A percentile compares a stretch with the other conserved stretches of the same genome.
These are phyloP conservation scores for Holocentrus rufus DNA, from an alignment of 2,797 vertebrate genomes.

Conservation along the genomic window DNA sequence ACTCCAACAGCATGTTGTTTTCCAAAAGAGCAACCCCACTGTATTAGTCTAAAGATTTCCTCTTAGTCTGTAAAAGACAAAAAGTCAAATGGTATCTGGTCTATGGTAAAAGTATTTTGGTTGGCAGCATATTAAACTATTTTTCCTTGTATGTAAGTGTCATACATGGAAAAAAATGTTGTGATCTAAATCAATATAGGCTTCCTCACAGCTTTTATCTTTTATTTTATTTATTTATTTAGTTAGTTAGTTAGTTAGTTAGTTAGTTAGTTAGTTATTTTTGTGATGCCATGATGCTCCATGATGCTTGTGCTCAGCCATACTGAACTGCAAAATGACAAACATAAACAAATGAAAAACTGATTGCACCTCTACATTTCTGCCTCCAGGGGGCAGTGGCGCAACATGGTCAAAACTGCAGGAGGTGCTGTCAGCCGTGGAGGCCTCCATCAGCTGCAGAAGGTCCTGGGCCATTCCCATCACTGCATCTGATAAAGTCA, in stretches of 20 bases:
- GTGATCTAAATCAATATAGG: too few relatives aligned
- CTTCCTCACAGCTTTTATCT: too few relatives aligned
- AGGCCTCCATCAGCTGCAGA: slow-evolving; percentile 82
- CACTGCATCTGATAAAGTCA: slow-evolving; percentile 64
- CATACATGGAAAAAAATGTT: too few relatives aligned
- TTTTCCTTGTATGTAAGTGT: background rate
- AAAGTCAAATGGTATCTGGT: too few relatives aligned
- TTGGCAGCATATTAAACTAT: background rate
- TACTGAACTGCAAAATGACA: background rate
- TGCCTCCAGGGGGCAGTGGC: slow-evolving; percentile 56
- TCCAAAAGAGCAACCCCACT: background rate
- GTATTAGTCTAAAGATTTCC: background rate
- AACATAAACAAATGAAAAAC: background rate
- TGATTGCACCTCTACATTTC: slow-evolving; percentile 7
- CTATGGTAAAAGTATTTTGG: too few relatives aligned
- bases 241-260: too few relatives aligned
- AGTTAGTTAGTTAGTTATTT: too few relatives aligned
- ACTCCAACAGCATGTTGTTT: too few relatives aligned
- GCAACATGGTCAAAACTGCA: slow-evolving; percentile 85
- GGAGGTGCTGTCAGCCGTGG: slow-evolving; percentile 85
- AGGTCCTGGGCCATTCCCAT: slow-evolving; percentile 69
- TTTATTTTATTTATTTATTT: too few relatives aligned
- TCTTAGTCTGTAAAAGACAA: background rate
- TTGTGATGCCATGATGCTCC: too few relatives aligned
- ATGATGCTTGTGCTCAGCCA: too few relatives aligned